Conservation (phyloP, 2,888 invertebrate species). For the Tachina lurida region DNA sequence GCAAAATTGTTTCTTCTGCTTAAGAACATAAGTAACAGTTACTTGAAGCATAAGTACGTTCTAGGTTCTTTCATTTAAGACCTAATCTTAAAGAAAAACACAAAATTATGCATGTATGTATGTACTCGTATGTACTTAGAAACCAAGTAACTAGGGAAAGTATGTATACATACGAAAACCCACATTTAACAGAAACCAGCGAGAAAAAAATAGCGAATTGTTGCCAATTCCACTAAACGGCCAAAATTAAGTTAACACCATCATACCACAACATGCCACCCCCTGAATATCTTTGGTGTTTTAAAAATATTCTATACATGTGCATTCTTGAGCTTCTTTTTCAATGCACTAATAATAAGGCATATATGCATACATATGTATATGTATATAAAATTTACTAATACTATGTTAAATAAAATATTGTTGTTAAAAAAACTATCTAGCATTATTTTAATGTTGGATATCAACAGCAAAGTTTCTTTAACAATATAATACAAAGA, state of each 20-base stretch:
- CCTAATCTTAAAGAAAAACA: conserved; percentile 62
- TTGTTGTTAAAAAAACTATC: conserved; percentile 46
- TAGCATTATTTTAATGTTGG: conserved; percentile 46
- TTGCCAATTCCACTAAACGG: conserved; percentile 25
- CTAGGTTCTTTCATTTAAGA: conserved; percentile 48
- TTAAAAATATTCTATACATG: not conserved
- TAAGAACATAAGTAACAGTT: conserved; percentile 48
- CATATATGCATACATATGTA: too few relatives aligned
- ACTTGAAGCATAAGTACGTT: conserved; percentile 3
- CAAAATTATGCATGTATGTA: not conserved
- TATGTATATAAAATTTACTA: not conserved
- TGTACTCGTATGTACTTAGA: not conserved
- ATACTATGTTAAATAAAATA: conserved; percentile 24
- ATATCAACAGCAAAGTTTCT: too few relatives aligned
- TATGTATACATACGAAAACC: not conserved
- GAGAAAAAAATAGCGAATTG: conserved; percentile 9
- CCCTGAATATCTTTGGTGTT: not conserved
- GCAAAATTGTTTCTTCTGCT: conserved; percentile 18
- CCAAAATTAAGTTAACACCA: conserved; percentile 30
- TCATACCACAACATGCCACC: conserved; percentile 4
- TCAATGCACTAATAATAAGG: not conserved
- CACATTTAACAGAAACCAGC: conserved; percentile 45
- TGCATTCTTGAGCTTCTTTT: not conserved
- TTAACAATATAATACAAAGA: too few relatives aligned
- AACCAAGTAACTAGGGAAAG: not conserved